Base-by-base conservation (phyloP, 1,140 invertebrate genomes). In the Octopus bimaculoides region DNA sequence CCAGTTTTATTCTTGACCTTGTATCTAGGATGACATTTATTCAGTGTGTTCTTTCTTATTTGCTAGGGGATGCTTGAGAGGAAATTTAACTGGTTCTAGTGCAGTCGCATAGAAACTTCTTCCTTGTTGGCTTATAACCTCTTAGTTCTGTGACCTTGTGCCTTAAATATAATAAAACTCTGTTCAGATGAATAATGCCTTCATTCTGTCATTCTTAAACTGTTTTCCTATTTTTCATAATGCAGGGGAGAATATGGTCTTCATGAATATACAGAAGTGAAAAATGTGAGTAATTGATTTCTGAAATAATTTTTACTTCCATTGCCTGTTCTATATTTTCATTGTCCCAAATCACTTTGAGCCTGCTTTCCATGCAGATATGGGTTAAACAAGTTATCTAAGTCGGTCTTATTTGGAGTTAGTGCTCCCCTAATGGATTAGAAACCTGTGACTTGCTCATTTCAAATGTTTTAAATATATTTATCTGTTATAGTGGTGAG, bases 201-300 rank as follows among this genome's bases (percentile, higher is more conserved):
- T 71, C 7, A 71, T 5, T 6, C 5, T 5, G 26, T 12, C 17
- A 71, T 14, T 8, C 14, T 9, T 20, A 71, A n/a, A 71, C 1
- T 75, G 17, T 52, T 75, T 8, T 75, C 52, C 14, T 20, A 14
- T 75, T 52, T 74, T 74, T 74, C 10, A 9, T 26, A 9, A 9
- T 78, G 56, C 74, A 81, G 80, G n/a, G 80, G 80, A 5, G 80
- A 81, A 69, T 81, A 81, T 77, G 77, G 77, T 6, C 56, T 81
- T 7, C n/a, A 54, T 20, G 26, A 75, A 20, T 81, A 81, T 26
- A 76, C 77, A 52, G 80, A 81, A 79, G 74, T 81, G 4, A 81
- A 81, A 78, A 81, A 52, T 66, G 80, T 81, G 69, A 78, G 80
- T 81, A 74, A 41, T 41, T 41, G 26, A 41, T 41, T 41, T 41